These are phyloP conservation scores for Blennius ocellaris DNA, from an alignment of 2,113 vertebrate species.

Conservation along the genomic window DNA sequence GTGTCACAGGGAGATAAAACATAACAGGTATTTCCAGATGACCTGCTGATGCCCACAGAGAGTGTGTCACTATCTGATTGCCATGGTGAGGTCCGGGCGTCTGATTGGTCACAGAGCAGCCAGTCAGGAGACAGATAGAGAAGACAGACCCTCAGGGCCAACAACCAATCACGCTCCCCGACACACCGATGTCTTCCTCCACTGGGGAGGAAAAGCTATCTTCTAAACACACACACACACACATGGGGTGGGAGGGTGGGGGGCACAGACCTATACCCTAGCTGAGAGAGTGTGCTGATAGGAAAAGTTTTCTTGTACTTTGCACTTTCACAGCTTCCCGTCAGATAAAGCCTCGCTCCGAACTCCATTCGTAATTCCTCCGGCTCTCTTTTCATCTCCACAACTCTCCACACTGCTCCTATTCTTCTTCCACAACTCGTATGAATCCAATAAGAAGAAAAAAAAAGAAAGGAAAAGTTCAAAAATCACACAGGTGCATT, in stretches of 20 bases:
- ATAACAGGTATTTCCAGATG: constrained; percentile 77
- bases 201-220: constrained; percentile 74
- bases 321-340: constrained; percentile 70
- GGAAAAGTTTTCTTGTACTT: constrained; percentile 78
- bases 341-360: constrained; percentile 71
- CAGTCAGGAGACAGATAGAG: constrained; percentile 74
- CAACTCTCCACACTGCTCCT: constrained; percentile 46
- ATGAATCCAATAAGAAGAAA: constrained; percentile 62
- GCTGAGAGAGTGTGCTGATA: constrained; percentile 65
- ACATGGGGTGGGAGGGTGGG: neutral
- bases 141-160: constrained; percentile 72
- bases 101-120: constrained; percentile 75
- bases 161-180: constrained; percentile 76
- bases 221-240: constrained; percentile 58
- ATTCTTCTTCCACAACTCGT: constrained; percentile 58
- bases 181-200: constrained; percentile 68
- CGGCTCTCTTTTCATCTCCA: constrained; percentile 71
- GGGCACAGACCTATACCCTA: constrained; percentile 45
- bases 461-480: constrained; percentile 55
- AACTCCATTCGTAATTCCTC: constrained; percentile 73
- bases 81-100: constrained; percentile 55
- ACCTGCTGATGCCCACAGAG: constrained; percentile 76
- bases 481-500: constrained; percentile 66
- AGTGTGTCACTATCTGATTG: constrained; percentile 74
- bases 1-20: constrained; percentile 68